Conservation (phyloP, 2,113 vertebrate species). For the Phyllostomus discolor region DNA sequence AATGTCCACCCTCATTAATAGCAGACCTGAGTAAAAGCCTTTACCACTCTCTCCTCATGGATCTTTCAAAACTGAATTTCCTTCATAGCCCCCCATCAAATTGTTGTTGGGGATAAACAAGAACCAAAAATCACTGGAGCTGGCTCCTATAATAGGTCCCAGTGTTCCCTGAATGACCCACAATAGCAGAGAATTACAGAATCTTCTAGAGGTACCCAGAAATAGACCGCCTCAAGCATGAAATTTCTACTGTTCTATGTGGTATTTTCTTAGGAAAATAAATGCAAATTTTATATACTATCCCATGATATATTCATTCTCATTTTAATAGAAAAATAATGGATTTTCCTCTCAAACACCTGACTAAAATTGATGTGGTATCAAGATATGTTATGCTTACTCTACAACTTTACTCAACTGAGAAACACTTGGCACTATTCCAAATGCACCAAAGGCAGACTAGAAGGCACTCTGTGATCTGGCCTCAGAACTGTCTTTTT, state of each 20-base stretch:
- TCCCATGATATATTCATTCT: not conserved
- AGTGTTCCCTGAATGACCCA: not conserved
- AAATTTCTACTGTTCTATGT: not conserved
- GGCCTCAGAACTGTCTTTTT: not conserved
- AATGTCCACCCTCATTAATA: not conserved
- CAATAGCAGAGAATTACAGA: not conserved
- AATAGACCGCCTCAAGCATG: not conserved
- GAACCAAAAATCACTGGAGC: not conserved
- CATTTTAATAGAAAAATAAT: constrained; percentile 41
- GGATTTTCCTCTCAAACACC: not conserved
- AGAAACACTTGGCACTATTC: not conserved
- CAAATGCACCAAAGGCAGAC: not conserved
- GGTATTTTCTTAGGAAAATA: constrained; percentile 21
- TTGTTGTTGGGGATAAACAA: not conserved
- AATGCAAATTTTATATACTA: not conserved
- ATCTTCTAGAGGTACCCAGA: not conserved
- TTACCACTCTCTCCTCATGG: not conserved
- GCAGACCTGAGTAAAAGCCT: not conserved
- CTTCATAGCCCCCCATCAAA: not conserved
- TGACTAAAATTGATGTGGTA: not conserved
- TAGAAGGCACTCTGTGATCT: not conserved
- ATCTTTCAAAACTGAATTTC: not conserved
- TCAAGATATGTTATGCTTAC: not conserved
- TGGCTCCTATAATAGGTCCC: not conserved
- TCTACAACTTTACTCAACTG: not conserved